Evolutionary conservation across 2,113 vertebrate genomes (phyloP), one percentile per base, ranked within the genome.

Genomic region (Ameiurus melas): DNA sequence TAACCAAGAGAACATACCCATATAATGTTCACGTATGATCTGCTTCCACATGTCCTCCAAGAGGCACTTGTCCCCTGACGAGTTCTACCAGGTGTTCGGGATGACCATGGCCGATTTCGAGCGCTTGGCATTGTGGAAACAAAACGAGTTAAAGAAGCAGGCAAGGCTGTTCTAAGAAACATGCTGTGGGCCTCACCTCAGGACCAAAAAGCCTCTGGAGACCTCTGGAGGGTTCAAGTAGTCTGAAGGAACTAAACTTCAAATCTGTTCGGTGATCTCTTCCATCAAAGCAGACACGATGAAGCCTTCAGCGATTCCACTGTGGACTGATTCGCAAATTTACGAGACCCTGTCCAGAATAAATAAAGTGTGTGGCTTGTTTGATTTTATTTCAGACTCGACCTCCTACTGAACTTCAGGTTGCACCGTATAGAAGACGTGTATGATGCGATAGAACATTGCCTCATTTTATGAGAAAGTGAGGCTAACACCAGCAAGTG

Each of bases 71-170:
- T 99, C 98, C 77, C 97, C 97, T 88, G 98, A 98, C 85, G 98
- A 99, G 91, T 99, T 99, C 95, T 97, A 96, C 93, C 96, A 96
- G 91, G 97, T 99, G 90, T 99, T 99, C 0, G 95, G 98, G 89
- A 98, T 99, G 98, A 96, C 96, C 92, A 97, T 98, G 85, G 95
- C 96, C 0, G 96, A 97, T 93, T 99, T 99, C 58, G 98, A 99
- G 92, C 96, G 95, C 75, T 96, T 99, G 82, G 97, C 97, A 78
- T 95, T 97, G 93, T 99, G 98, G 98, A 99, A 98, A 93, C 96
- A 97, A 92, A 99, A 99, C 1, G 98, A 99, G 93, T 94, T 99
- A 90, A 99, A 99, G 95, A 99, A 99, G 94, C 97, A 97, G 91
- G 97, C 97, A 43, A 94, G 98, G 92, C 97, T 99, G 71, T 99